Percentiles rank a stretch among this genome's conserved stretches.
phyloP scores from a whole-genome alignment of 2,888 invertebrate species.

The Mesopsocus fuscifrons region DNA sequence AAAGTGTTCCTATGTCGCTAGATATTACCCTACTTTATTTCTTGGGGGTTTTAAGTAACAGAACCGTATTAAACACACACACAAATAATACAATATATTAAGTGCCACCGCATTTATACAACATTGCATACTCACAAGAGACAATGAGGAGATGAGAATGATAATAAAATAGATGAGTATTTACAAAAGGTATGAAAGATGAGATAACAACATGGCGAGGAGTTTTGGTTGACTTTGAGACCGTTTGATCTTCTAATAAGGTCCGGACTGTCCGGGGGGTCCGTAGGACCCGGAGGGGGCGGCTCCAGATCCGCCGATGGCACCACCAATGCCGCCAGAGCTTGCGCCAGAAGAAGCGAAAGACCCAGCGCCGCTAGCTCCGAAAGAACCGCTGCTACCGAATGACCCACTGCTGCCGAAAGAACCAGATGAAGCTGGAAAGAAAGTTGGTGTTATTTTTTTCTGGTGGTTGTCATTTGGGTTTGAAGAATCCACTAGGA shows the following conservation, averaged over 20 bases:
- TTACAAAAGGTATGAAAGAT: constrained; percentile 7
- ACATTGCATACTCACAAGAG: constrained; percentile 3
- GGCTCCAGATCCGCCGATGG: constrained; percentile 6
- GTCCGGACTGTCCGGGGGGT: constrained; percentile 15
- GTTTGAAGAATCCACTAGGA: no score
- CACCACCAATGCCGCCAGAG: constrained; percentile 5
- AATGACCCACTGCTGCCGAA: no score
- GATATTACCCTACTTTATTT: no score
- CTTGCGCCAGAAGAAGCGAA: constrained; percentile 2
- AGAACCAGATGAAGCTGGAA: constrained; percentile 4
- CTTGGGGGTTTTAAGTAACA: no score
- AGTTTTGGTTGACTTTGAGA: not conserved
- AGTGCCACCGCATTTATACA: constrained; percentile 10
- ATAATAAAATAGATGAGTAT: constrained; percentile 6
- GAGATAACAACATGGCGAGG: constrained; percentile 5
- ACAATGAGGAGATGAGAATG: not conserved
- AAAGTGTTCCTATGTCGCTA: no score
- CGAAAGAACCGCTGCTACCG: constrained; percentile 3
- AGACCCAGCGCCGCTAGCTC: constrained; percentile 2
- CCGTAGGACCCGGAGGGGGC: constrained; percentile 16
- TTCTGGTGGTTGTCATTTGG: no score
- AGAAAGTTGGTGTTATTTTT: no score
- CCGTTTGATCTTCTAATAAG: constrained; percentile 20
- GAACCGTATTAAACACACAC: constrained; percentile 3
- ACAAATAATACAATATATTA: constrained; percentile 8